phyloP scores from a whole-genome alignment of 2,113 vertebrate genomes.

The Malaclemys terrapin region DNA sequence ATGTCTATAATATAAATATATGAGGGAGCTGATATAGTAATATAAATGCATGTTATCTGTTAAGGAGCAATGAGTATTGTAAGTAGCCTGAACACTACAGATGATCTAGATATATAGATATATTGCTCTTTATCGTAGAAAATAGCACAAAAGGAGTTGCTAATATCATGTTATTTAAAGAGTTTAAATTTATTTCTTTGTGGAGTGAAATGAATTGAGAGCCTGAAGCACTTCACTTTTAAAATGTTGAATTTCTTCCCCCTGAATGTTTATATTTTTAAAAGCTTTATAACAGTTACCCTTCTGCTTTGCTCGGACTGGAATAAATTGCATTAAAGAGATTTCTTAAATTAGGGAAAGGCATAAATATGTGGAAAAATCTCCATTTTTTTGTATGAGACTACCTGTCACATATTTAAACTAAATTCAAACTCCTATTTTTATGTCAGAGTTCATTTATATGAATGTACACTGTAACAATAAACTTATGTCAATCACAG shows the following conservation, averaged over 20 bases:
- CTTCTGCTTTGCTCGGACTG: neutral
- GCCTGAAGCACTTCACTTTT: neutral
- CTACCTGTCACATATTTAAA: neutral
- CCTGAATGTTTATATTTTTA: neutral
- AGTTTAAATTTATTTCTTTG: neutral
- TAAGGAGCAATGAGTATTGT: neutral
- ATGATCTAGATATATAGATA: neutral
- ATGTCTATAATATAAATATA: neutral
- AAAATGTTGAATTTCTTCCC: neutral
- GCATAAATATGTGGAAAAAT: neutral
- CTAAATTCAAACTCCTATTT: neutral
- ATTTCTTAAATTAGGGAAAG: conserved; percentile 16
- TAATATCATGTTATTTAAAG: neutral
- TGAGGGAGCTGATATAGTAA: neutral
- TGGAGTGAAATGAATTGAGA: conserved; percentile 16
- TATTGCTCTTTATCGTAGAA: neutral
- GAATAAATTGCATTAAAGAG: conserved; percentile 27
- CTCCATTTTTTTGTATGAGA: neutral
- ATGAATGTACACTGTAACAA: neutral
- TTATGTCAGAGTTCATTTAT: conserved; percentile 7
- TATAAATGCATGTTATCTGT: neutral
- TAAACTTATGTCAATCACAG: neutral
- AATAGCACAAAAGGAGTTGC: neutral
- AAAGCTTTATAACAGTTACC: conserved; percentile 6
- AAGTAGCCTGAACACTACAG: neutral